phyloP scores from a whole-genome alignment of 2,113 vertebrate genomes.

The Lepidothrix coronata region DNA sequence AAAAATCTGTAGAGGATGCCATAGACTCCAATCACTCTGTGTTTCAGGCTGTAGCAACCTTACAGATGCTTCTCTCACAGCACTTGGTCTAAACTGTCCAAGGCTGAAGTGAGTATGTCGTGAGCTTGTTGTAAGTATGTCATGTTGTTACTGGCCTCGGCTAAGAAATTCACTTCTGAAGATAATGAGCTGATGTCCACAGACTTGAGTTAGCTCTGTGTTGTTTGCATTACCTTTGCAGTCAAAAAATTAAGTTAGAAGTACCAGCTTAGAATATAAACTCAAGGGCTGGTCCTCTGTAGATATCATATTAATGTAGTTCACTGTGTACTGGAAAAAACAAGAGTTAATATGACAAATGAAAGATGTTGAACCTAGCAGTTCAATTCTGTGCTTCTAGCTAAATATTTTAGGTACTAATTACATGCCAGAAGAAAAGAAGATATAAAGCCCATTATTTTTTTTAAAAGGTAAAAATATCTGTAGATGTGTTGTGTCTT shows the following conservation, averaged over 20 bases:
- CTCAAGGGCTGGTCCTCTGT: background rate
- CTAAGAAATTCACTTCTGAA: background rate
- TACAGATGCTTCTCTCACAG: conserved; percentile 89
- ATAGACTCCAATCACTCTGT: conserved; percentile 87
- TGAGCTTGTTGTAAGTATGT: background rate
- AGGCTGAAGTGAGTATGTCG: conserved; percentile 83
- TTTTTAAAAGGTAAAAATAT: background rate
- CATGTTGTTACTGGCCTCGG: background rate
- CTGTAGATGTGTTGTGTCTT: background rate
- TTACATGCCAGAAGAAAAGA: background rate
- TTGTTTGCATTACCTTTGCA: background rate
- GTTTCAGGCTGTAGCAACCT: conserved; percentile 90
- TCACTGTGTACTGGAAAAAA: background rate
- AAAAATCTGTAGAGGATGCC: conserved; percentile 87
- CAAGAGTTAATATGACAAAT: background rate
- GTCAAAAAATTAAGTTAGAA: background rate
- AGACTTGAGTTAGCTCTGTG: background rate
- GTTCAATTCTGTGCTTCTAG: background rate
- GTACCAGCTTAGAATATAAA: background rate
- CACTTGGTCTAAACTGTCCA: conserved; percentile 91
- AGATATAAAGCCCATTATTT: background rate
- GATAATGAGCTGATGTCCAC: background rate
- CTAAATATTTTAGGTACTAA: background rate
- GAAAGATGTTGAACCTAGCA: background rate
- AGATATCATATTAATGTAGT: background rate